These are phyloP conservation scores for Diaprepes abbreviatus DNA, from an alignment of 2,888 invertebrate genomes.

Conservation along the genomic window DNA sequence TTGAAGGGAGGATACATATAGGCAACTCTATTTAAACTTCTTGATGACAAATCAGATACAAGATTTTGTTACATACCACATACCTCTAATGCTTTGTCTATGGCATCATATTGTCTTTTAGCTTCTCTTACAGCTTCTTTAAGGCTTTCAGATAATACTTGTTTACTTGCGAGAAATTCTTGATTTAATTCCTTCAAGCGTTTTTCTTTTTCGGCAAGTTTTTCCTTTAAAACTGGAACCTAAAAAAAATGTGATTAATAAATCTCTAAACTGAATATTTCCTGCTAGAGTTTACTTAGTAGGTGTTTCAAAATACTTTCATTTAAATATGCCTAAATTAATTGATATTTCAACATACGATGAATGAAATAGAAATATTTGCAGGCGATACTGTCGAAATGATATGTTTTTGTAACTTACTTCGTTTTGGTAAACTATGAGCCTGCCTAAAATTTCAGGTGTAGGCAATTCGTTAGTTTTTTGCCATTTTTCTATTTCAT, in stretches of 20 bases:
- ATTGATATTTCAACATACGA: too few relatives aligned
- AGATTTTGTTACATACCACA: too few relatives aligned
- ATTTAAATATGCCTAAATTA: too few relatives aligned
- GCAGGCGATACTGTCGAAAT: too few relatives aligned
- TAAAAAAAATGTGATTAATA: too few relatives aligned
- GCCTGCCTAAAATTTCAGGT: slow-evolving; percentile 63
- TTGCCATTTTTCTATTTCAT: slow-evolving; percentile 66
- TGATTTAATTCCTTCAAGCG: slow-evolving; percentile 66
- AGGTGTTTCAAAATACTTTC: too few relatives aligned
- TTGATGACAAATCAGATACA: too few relatives aligned
- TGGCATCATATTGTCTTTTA: slow-evolving; percentile 74
- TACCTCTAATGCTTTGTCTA: slow-evolving; percentile 68
- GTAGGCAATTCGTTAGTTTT: slow-evolving; percentile 64
- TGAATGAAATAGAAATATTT: too few relatives aligned
- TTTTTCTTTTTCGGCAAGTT: slow-evolving; percentile 66
- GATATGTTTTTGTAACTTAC: slow-evolving; percentile 52
- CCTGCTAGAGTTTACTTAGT: too few relatives aligned
- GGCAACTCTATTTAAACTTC: too few relatives aligned
- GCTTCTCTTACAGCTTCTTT: slow-evolving; percentile 70
- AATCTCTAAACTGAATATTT: too few relatives aligned
- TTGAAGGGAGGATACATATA: too few relatives aligned
- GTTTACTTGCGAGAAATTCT: slow-evolving; percentile 65
- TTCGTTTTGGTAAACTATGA: slow-evolving; percentile 65
- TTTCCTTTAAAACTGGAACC: slow-evolving; percentile 65
- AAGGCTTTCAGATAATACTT: slow-evolving; percentile 67